Percentiles rank a stretch among this genome's conserved stretches.
Conservation (phyloP, 2,888 invertebrate genomes). For the Ferdinandea cuprea region DNA sequence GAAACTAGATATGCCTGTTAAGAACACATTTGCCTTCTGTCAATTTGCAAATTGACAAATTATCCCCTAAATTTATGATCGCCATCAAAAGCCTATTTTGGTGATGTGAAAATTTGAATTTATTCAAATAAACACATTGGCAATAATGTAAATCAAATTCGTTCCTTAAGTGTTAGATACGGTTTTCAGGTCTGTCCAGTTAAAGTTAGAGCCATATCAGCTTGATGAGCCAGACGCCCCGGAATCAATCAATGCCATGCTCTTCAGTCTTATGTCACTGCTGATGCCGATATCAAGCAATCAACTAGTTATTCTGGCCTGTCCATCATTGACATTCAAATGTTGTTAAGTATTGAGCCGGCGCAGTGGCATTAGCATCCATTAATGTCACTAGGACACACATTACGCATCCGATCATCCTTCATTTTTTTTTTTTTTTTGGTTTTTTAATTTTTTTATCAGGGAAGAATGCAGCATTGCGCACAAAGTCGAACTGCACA, state of each 20-base stretch:
- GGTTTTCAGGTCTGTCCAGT: not conserved
- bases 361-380: conserved; percentile 1
- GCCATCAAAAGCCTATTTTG: conserved; percentile 4
- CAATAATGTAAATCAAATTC: not conserved
- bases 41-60: conserved; percentile 26
- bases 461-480: conserved; percentile 36
- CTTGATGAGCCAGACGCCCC: not conserved
- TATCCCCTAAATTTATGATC: conserved; percentile 23
- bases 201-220: conserved; percentile 23
- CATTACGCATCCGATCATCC: conserved; percentile 21
- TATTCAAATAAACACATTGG: not conserved
- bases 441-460: conserved; percentile 55
- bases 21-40: conserved; percentile 15
- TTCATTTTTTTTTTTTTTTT: not conserved
- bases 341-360: conserved; percentile 23
- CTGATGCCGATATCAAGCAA: conserved; percentile 23
- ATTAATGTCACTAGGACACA: conserved; percentile 28
- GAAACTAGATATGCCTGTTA: conserved; percentile 1
- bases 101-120: conserved; percentile 18
- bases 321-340: not conserved
- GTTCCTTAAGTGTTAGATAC: not conserved
- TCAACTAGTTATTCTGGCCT: conserved; percentile 49
- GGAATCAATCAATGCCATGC: conserved; percentile 24
- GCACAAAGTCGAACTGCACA: too few relatives aligned
- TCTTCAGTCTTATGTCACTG: not conserved